Percentiles rank a stretch among this genome's conserved stretches.
phyloP scores from a whole-genome alignment of 2,888 invertebrate genomes.

The Gryllus longicercus region DNA sequence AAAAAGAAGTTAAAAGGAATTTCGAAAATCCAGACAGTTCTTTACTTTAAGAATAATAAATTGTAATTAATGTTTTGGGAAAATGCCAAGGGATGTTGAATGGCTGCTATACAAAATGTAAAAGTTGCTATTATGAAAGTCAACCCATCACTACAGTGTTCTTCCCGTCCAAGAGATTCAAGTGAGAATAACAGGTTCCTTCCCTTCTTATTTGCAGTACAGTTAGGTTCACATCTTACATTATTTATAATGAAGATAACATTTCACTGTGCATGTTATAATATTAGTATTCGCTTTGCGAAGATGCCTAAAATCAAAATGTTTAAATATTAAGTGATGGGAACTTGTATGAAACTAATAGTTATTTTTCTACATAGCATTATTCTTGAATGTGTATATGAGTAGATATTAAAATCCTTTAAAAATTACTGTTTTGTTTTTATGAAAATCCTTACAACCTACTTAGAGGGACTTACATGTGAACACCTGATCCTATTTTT shows the following conservation, averaged over 20 bases:
- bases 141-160: neutral
- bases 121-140: neutral
- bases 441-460: neutral
- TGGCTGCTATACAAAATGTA: neutral
- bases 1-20: too few relatives aligned
- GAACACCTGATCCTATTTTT: too few relatives aligned
- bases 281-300: neutral
- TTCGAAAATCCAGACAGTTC: too few relatives aligned
- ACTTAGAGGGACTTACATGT: too few relatives aligned
- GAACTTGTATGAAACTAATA: neutral
- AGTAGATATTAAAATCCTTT: conserved; percentile 3
- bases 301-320: neutral
- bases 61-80: neutral
- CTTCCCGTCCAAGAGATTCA: conserved; percentile 2
- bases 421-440: neutral
- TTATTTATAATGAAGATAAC: neutral
- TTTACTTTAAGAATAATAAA: too few relatives aligned
- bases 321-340: neutral
- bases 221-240: neutral
- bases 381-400: conserved; percentile 17
- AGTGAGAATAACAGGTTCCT: neutral
- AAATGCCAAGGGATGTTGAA: conserved; percentile 2
- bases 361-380: conserved; percentile 17
- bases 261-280: neutral
- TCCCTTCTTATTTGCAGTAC: neutral